Percentiles rank a stretch among this genome's conserved stretches.
These are phyloP conservation scores for Parnassius orleans DNA, from an alignment of 2,888 invertebrate species.

Conservation along the genomic window DNA sequence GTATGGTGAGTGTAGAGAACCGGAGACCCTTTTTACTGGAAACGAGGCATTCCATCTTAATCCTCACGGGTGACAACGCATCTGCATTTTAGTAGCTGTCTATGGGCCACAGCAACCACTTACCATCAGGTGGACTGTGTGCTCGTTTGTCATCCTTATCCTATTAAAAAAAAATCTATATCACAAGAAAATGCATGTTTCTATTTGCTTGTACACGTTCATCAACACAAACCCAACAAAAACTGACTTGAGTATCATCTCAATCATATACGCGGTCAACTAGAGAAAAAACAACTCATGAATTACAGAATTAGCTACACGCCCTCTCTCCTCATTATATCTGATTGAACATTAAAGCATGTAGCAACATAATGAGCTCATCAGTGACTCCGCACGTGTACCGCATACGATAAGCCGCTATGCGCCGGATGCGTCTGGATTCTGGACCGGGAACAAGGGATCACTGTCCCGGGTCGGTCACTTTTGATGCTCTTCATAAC, in stretches of 20 bases:
- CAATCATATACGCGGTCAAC: background rate
- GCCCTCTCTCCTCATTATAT: slow-evolving; percentile 9
- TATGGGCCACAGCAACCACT: no score
- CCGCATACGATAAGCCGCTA: slow-evolving; percentile 3
- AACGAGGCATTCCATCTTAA: no score
- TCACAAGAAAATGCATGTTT: no score
- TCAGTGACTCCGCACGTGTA: background rate
- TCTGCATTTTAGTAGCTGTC: no score
- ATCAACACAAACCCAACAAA: background rate
- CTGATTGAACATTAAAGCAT: slow-evolving; percentile 1
- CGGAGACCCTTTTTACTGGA: no score
- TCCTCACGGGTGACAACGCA: no score
- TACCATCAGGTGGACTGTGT: no score
- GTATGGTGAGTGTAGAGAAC: no score
- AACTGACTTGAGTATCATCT: background rate
- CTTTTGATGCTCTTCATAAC: slow-evolving; percentile 1
- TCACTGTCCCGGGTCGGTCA: background rate
- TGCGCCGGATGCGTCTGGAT: background rate
- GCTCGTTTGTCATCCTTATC: no score
- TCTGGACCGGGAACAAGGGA: slow-evolving; percentile 2
- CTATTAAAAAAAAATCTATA: no score
- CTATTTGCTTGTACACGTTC: no score
- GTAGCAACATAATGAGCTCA: slow-evolving; percentile 3
- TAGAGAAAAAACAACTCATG: slow-evolving; percentile 11
- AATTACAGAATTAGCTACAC: slow-evolving; percentile 9